Evolutionary conservation across 2,888 invertebrate species (phyloP).

Genomic region (Leistus spinibarbis): DNA sequence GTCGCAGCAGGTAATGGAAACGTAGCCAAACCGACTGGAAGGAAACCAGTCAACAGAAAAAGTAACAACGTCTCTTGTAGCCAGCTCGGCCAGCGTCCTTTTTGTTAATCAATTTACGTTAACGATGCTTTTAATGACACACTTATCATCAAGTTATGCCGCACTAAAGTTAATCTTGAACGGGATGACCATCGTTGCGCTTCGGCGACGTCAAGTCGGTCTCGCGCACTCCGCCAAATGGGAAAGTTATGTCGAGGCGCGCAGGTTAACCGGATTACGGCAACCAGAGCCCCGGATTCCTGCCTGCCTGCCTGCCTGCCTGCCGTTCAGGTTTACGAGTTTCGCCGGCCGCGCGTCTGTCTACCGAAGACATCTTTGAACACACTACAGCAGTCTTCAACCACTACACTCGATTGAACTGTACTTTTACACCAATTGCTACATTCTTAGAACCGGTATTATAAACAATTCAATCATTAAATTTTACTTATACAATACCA

Average conservation of each 20-base stretch:
- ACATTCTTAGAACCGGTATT: too few species aligned
- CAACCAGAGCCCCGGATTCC: conserved; percentile 43
- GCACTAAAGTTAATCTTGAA: conserved; percentile 38
- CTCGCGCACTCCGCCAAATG: conserved; percentile 50
- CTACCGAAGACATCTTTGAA: neutral
- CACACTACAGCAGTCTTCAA: neutral
- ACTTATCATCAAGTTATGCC: conserved; percentile 50
- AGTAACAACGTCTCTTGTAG: neutral
- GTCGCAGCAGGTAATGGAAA: conserved; percentile 28
- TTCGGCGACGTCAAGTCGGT: neutral
- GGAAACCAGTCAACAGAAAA: conserved; percentile 1
- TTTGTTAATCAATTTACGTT: conserved; percentile 53
- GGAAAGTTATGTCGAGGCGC: conserved; percentile 55
- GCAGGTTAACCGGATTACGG: conserved; percentile 57
- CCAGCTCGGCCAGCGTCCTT: conserved; percentile 35
- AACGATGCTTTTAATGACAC: conserved; percentile 52
- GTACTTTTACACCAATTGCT: too few species aligned
- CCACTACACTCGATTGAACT: too few species aligned
- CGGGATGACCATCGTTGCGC: conserved; percentile 16
- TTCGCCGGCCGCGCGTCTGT: neutral
- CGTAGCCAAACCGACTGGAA: neutral
- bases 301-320: neutral
- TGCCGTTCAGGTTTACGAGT: conserved; percentile 16
- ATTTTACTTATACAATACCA: too few species aligned
- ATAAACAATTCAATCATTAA: too few species aligned